These are phyloP conservation scores for Acleris emargana DNA, from an alignment of 2,888 invertebrate species.

Conservation along the genomic window DNA sequence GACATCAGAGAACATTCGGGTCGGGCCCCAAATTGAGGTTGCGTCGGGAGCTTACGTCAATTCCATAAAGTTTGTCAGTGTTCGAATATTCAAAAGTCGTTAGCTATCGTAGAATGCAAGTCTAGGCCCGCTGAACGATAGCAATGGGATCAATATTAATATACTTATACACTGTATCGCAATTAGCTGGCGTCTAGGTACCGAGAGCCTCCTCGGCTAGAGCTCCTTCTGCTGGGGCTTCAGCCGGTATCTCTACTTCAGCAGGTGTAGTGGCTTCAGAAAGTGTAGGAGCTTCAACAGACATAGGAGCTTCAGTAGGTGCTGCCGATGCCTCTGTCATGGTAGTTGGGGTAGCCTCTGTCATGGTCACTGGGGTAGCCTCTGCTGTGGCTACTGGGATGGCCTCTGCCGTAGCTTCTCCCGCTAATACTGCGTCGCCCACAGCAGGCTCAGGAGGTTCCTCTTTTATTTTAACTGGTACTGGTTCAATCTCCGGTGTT, in stretches of 20 bases:
- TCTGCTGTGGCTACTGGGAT: constrained; percentile 29
- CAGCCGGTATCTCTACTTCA: neutral
- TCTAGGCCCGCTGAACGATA: too few species aligned
- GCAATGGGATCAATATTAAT: too few species aligned
- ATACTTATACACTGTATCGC: too few species aligned
- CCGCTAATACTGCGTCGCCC: neutral
- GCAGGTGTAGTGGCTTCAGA: neutral
- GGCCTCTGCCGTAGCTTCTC: constrained; percentile 6
- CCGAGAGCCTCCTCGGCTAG: constrained; percentile 24
- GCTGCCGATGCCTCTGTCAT: constrained; percentile 33
- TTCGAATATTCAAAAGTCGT: too few species aligned
- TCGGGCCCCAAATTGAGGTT: too few species aligned
- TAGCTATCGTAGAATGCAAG: too few species aligned
- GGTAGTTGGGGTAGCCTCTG: constrained; percentile 31
- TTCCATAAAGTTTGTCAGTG: too few species aligned
- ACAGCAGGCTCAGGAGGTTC: constrained; percentile 24
- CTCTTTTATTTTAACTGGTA: too few species aligned
- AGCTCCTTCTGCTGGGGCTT: constrained; percentile 36
- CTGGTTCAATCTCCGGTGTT: too few species aligned
- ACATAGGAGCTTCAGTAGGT: constrained; percentile 1
- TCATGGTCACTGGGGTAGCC: too few species aligned
- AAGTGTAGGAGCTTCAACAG: constrained; percentile 21
- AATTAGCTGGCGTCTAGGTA: constrained; percentile 4
- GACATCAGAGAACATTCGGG: too few species aligned
- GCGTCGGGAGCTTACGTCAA: too few species aligned